These are phyloP conservation scores for Heliconius erato DNA, from an alignment of 2,888 invertebrate species.

Conservation along the genomic window DNA sequence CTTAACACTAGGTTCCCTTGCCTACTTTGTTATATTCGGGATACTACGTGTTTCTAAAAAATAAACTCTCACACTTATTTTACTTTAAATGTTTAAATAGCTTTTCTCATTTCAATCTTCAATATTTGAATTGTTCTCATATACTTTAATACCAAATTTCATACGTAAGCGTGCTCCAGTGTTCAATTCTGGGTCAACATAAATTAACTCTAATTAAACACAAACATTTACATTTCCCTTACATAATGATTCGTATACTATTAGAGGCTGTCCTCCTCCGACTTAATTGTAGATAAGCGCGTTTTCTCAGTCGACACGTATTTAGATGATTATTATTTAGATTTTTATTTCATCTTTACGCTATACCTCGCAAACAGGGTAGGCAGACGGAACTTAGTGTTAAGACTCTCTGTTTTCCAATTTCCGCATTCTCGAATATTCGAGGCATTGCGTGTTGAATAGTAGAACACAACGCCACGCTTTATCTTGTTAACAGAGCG, in stretches of 20 bases:
- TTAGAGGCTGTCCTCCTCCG: neutral
- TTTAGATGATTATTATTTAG: neutral
- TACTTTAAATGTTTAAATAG: neutral
- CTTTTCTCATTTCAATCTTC: neutral
- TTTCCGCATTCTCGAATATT: too few species aligned
- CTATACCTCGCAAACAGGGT: too few species aligned
- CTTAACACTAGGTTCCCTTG: too few species aligned
- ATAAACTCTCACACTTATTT: neutral
- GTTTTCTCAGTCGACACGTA: neutral
- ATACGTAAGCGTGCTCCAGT: constrained; percentile 16
- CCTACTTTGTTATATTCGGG: too few species aligned
- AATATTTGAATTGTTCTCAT: neutral
- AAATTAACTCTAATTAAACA: constrained; percentile 32
- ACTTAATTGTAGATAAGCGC: neutral
- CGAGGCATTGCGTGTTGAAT: too few species aligned
- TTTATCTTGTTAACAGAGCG: too few species aligned
- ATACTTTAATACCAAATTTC: neutral
- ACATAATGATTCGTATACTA: constrained; percentile 13
- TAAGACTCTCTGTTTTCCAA: too few species aligned
- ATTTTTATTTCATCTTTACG: neutral
- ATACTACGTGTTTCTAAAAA: too few species aligned
- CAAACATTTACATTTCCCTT: constrained; percentile 27
- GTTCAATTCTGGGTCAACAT: constrained; percentile 20
- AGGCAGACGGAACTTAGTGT: too few species aligned
- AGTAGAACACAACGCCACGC: too few species aligned